Conservation (phyloP, 2,888 invertebrate genomes). For the Brachyopa scutellaris region DNA sequence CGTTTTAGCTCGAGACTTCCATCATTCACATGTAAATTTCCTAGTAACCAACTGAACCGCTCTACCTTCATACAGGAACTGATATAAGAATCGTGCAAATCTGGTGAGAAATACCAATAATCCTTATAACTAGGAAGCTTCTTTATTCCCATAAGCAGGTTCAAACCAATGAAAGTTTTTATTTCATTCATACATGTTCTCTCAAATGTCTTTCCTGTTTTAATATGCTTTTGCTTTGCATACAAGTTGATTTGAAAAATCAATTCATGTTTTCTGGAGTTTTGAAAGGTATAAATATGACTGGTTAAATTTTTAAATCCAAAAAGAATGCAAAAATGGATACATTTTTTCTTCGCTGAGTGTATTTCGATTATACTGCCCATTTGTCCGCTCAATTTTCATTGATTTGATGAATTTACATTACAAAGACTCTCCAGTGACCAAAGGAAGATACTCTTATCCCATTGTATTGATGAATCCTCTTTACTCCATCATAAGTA, state of each 20-base stretch:
- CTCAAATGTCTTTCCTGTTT: too few relatives aligned
- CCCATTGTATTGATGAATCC: slow-evolving; percentile 3
- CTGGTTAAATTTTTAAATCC: too few relatives aligned
- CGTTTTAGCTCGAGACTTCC: background rate
- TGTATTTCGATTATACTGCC: background rate
- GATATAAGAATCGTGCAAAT: background rate
- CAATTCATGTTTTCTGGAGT: too few relatives aligned
- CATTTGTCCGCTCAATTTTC: slow-evolving; percentile 18
- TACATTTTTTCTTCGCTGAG: background rate
- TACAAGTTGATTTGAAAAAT: too few relatives aligned
- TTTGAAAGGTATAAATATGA: too few relatives aligned
- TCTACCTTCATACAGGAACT: slow-evolving; percentile 2
- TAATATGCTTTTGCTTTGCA: too few relatives aligned
- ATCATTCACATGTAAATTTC: background rate
- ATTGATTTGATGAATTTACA: slow-evolving; percentile 44
- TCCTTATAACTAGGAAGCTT: background rate
- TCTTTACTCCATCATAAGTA: slow-evolving; percentile 29
- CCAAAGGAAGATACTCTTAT: background rate
- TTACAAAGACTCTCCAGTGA: slow-evolving; percentile 25
- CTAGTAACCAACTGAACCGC: slow-evolving; percentile 3
- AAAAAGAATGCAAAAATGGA: too few relatives aligned
- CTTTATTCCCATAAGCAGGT: slow-evolving; percentile 6
- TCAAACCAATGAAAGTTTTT: slow-evolving; percentile 4
- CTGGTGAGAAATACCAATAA: slow-evolving; percentile 1
- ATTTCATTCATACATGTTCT: slow-evolving; percentile 1